Evolutionary conservation across 1,140 invertebrate genomes (phyloP), one percentile per base, ranked within the genome.

Genomic region (Drosophila nigromelanica): DNA sequence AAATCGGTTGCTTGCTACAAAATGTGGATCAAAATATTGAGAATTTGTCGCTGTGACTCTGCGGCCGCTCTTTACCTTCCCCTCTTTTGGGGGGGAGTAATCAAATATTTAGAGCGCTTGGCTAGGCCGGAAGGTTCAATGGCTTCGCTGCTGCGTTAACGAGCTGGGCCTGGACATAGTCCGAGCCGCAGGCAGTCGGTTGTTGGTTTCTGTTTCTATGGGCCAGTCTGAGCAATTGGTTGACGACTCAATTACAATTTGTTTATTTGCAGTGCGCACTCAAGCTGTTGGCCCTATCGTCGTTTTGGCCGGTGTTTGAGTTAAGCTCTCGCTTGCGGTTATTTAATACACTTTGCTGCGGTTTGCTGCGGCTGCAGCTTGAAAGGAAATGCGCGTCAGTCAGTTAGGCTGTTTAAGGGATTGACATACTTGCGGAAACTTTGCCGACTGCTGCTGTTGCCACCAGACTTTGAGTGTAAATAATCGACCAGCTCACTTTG

Each of bases 241-340:
- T 56, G 67, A 59, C 52, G 75, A 87, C 82, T 87, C 79, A 89
- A 87, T 87, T 89, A 89, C 82, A 89, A 70, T 63, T 83, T 45
- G 64, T 69, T 62, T 68, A 58, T 48, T 69, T 73, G 55, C 47
- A 40, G 55, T 42, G 12, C 43, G 56, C 61, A 48, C 62, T 78
- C 62, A 58, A 58, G 81, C 69, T 60, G 64, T 42, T 72, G 43
- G 52, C 52, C 35, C 35, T 47, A 61, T 72, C 60, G 78, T 56
- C 64, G 73, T 51, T 73, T 47, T 37, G 64, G 61, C 39, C 77
- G 55, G 61, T 78, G 66, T 78, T 81, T 78, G 71, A 74, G 75
- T 76, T 76, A 78, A 87, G 78, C 76, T 77, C 77, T 80, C 76
- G 83, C 67, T 89, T 89, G 83, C 85, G 83, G 83, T 89, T 83